phyloP scores from a whole-genome alignment of 2,888 invertebrate genomes.

The Noctua pronuba region DNA sequence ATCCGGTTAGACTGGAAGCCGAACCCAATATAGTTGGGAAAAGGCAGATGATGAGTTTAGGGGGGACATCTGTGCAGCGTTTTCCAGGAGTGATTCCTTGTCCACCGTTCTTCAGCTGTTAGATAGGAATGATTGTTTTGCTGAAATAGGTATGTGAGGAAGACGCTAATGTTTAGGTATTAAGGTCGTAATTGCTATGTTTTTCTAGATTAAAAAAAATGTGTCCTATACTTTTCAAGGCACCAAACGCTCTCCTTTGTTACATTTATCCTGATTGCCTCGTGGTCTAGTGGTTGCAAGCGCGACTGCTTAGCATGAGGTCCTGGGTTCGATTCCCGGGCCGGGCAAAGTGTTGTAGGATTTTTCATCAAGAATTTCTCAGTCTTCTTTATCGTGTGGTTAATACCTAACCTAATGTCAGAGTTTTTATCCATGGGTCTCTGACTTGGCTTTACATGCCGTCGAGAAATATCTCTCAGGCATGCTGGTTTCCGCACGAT shows the following conservation, averaged over 20 bases:
- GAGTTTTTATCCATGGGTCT: too few relatives aligned
- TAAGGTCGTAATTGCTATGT: neutral
- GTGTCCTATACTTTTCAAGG: neutral
- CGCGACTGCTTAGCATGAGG: neutral
- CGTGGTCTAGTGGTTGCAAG: neutral
- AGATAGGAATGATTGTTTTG: too few relatives aligned
- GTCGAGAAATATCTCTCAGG: too few relatives aligned
- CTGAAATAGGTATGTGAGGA: neutral
- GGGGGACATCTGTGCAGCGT: too few relatives aligned
- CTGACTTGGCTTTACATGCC: too few relatives aligned
- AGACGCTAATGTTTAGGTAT: too few relatives aligned
- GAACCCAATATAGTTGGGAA: too few relatives aligned
- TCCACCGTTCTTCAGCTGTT: neutral
- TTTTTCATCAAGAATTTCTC: neutral
- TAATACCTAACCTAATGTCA: too few relatives aligned
- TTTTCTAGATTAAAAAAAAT: neutral
- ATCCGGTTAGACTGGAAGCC: too few relatives aligned
- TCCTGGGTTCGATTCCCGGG: neutral
- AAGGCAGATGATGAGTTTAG: too few relatives aligned
- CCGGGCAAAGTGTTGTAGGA: neutral
- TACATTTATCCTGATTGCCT: neutral
- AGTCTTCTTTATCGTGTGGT: too few relatives aligned
- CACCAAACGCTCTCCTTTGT: neutral
- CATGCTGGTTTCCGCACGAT: too few relatives aligned
- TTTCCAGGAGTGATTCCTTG: neutral